Conservation (phyloP, 2,888 invertebrate species). For the Cacoxenus indagator region DNA sequence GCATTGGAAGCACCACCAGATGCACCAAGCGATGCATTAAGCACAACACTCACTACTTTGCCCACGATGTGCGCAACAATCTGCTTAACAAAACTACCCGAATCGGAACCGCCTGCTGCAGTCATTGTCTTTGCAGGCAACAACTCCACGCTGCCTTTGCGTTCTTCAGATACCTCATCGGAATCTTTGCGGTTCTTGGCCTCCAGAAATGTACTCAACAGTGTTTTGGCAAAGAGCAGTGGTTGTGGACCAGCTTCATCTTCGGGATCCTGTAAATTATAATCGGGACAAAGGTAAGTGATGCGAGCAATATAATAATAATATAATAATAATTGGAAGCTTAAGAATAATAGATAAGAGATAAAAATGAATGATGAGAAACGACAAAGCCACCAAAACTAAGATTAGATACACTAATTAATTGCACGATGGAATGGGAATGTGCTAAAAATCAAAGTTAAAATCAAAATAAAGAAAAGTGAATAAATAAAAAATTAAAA, state of each 20-base stretch:
- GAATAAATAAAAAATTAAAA: constrained; percentile 22
- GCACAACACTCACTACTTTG: constrained; percentile 60
- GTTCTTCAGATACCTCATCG: constrained; percentile 48
- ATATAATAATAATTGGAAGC: not conserved
- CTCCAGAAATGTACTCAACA: constrained; percentile 60
- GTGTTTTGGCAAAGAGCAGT: constrained; percentile 60
- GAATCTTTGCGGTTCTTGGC: constrained; percentile 60
- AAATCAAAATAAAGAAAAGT: too few species aligned
- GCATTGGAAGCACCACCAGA: constrained; percentile 67
- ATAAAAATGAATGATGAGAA: not conserved
- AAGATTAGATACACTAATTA: not conserved
- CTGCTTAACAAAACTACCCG: constrained; percentile 66
- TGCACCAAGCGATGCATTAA: constrained; percentile 67
- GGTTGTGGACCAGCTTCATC: constrained; percentile 69
- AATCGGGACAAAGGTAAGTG: too few species aligned
- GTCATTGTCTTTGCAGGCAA: constrained; percentile 34
- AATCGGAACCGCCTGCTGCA: constrained; percentile 55
- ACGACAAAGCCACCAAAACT: not conserved
- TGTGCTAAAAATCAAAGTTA: too few species aligned
- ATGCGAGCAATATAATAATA: not conserved
- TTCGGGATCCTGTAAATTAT: constrained; percentile 66
- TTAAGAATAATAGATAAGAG: not conserved
- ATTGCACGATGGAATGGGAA: too few species aligned
- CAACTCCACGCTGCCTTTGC: constrained; percentile 41
- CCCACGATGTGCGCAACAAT: constrained; percentile 66